phyloP scores from a whole-genome alignment of 2,888 invertebrate genomes.

The Seladonia tumulorum region DNA sequence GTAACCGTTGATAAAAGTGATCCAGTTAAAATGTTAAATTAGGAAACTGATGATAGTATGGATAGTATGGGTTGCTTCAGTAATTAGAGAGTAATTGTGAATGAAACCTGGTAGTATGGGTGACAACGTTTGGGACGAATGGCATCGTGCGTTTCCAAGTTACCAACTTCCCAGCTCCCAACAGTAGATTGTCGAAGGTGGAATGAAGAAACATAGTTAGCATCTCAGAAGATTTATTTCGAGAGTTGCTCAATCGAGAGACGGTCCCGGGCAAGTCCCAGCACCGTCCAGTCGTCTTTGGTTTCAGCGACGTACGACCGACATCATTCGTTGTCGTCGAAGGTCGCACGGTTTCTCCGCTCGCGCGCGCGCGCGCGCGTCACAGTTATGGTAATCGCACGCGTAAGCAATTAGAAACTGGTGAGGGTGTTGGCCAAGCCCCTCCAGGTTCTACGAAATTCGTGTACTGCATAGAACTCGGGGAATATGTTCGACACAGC shows the following conservation, averaged over 20 bases:
- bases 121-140: too few relatives aligned
- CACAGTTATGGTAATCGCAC: constrained; percentile 28
- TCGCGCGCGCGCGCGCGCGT: not conserved
- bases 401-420: constrained; percentile 10
- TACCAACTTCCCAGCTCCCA: too few relatives aligned
- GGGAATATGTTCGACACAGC: not conserved
- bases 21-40: too few relatives aligned
- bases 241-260: constrained; percentile 7
- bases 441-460: not conserved
- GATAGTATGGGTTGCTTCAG: too few relatives aligned
- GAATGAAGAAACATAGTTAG: constrained; percentile 3
- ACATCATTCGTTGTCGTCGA: constrained; percentile 41
- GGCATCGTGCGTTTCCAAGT: too few relatives aligned
- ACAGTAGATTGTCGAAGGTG: not conserved
- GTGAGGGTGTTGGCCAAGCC: not conserved
- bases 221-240: constrained; percentile 43
- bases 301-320: constrained; percentile 23
- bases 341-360: constrained; percentile 26
- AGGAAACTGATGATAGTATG: too few relatives aligned
- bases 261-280: constrained; percentile 7
- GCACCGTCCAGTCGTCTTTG: constrained; percentile 39
- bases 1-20: too few relatives aligned
- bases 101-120: too few relatives aligned
- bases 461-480: not conserved
- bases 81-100: too few relatives aligned